Percentiles rank a stretch among this genome's conserved stretches.
phyloP scores from a whole-genome alignment of 92 coral and sea anemone genomes.

The Umimayanthus kanabou region DNA sequence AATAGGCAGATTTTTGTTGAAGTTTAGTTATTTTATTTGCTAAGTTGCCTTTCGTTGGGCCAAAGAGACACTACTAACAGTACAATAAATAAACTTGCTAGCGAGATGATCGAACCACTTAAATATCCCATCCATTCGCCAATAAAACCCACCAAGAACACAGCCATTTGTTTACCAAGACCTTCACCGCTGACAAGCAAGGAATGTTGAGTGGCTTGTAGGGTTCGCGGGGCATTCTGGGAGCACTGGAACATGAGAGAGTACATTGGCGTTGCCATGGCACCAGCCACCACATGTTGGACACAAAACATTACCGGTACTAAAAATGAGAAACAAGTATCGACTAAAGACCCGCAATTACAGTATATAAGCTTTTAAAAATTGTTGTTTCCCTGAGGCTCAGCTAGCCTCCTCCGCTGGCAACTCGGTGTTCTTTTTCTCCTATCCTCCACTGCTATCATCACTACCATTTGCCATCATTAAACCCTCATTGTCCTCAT shows the following conservation, averaged over 20 bases:
- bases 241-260: slow-evolving; percentile 70
- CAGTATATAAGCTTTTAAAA: too few species aligned
- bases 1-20: too few species aligned
- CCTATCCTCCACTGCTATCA: too few species aligned
- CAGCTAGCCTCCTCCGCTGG: too few species aligned
- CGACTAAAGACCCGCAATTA: too few species aligned
- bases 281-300: slow-evolving; percentile 81
- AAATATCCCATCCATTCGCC: slow-evolving; percentile 77
- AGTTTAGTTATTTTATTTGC: neutral
- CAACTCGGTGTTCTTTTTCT: too few species aligned
- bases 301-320: slow-evolving; percentile 49
- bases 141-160: slow-evolving; percentile 74
- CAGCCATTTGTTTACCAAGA: slow-evolving; percentile 76
- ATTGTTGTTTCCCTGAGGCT: too few species aligned
- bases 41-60: slow-evolving; percentile 34
- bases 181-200: slow-evolving; percentile 81
- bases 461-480: too few species aligned
- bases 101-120: slow-evolving; percentile 54
- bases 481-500: too few species aligned
- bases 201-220: slow-evolving; percentile 82
- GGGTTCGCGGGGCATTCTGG: slow-evolving; percentile 65
- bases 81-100: slow-evolving; percentile 52
- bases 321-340: too few species aligned
- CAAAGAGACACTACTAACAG: slow-evolving; percentile 42
- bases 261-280: slow-evolving; percentile 84